Conservation (phyloP, 2,888 invertebrate species). For the Diarsia brunnea region DNA sequence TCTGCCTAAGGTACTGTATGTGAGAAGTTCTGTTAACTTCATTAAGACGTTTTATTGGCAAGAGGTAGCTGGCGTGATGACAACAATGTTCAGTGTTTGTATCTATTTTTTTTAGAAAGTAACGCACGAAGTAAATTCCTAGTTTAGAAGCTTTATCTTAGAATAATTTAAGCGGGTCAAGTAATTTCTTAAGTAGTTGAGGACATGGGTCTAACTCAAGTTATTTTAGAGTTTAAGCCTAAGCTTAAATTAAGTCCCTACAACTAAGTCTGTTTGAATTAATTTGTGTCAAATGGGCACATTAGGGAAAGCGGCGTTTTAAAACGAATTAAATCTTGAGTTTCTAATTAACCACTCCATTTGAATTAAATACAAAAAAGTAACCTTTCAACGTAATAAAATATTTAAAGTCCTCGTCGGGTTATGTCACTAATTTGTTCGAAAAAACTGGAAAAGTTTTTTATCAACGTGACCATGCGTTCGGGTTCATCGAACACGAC, state of each 20-base stretch:
- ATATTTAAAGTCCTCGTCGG: neutral
- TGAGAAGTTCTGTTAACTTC: neutral
- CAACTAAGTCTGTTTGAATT: slow-evolving; percentile 30
- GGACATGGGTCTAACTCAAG: neutral
- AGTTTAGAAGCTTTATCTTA: slow-evolving; percentile 10
- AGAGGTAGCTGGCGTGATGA: neutral
- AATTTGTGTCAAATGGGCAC: slow-evolving; percentile 43
- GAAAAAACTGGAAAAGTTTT: neutral
- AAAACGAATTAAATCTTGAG: neutral
- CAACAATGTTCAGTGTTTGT: neutral
- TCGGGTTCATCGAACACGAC: neutral
- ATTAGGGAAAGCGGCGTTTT: neutral
- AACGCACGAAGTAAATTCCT: neutral
- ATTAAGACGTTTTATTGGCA: neutral
- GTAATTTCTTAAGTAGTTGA: slow-evolving; percentile 40
- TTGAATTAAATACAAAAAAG: neutral
- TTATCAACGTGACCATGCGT: neutral
- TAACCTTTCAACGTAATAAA: neutral
- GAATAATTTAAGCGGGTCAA: slow-evolving; percentile 21
- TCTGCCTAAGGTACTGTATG: neutral
- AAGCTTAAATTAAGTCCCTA: slow-evolving; percentile 6
- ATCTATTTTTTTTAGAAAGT: neutral
- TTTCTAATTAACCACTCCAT: neutral
- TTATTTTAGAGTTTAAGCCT: slow-evolving; percentile 17
- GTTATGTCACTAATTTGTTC: neutral